These are phyloP conservation scores for Sebastes umbrosus DNA, from an alignment of 2,797 vertebrate genomes.

Conservation along the genomic window DNA sequence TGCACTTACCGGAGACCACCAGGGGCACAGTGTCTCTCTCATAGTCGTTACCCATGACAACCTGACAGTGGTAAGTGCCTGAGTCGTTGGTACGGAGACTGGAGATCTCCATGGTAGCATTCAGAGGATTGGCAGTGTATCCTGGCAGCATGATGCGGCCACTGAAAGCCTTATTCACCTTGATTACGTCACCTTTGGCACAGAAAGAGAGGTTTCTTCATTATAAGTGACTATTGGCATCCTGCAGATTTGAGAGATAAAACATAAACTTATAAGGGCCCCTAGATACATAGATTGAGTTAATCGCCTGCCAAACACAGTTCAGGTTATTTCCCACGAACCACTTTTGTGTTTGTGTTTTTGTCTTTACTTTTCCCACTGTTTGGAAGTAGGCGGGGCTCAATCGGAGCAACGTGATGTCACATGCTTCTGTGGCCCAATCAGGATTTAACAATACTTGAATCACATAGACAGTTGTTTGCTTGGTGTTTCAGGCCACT, in stretches of 20 bases:
- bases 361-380: background rate
- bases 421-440: background rate
- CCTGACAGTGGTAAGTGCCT: constrained; percentile 91
- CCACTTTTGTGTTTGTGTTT: background rate
- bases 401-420: background rate
- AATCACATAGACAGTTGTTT: background rate
- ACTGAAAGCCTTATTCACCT: constrained; percentile 89
- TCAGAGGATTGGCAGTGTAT: constrained; percentile 82
- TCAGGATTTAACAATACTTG: background rate
- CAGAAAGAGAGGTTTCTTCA: constrained; percentile 59
- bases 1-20: constrained; percentile 90
- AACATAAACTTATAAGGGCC: background rate
- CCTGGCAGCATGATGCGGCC: constrained; percentile 87
- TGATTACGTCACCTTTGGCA: constrained; percentile 89
- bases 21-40: constrained; percentile 91
- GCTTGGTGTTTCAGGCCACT: background rate
- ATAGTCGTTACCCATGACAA: constrained; percentile 89
- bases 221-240: constrained; percentile 23
- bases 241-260: constrained; percentile 14
- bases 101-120: constrained; percentile 88
- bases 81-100: constrained; percentile 88
- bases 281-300: background rate
- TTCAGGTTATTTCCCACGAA: background rate
- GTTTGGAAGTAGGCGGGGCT: background rate
- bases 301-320: background rate